Base-by-base conservation (phyloP, 2,113 vertebrate species). In the Notothenia rossii region DNA sequence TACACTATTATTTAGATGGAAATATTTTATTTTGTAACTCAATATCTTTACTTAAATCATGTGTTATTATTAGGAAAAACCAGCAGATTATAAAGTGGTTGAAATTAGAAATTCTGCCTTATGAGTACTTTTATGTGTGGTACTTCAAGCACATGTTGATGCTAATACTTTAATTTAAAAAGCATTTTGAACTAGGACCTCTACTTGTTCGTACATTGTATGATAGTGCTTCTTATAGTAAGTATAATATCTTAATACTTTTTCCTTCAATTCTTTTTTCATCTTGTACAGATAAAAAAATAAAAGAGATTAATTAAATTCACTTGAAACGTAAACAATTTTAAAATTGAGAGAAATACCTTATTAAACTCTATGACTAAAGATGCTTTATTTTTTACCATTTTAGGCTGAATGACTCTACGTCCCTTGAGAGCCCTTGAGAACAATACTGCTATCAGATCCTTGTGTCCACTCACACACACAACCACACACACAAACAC, bases 401-500 rank as follows among this genome's bases (percentile, higher is more conserved):
- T 73, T 75, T 72, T n/a, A 67, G 65, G 40, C 50, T 58, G 43
- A 76, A 36, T 51, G 61, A 73, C 55, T 33, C 13, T 8, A 1
- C 56, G 64, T 61, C 65, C 61, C 46, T 64, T 50, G 51, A 83
- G 64, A 59, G 36, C 46, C 56, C 51, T 68, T 46, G 22, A 84
- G 58, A 80, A 85, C 74, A 83, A 79, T 66, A 20, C 61, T 86
- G 63, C 60, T 84, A 82, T 88, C 76, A 89, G 43, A 74, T 70
- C 60, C 72, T 53, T 88, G 25, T 77, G 74, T 86, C 49, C 70
- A 77, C 76, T 73, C 58, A 60, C 14, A 33, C 63, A 61, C 63
- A 55, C 56, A 46, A 60, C 58, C 63, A 58, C 60, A 51, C 67
- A 62, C 61, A 51, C 67, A 67, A 63, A 59, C 60, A 48, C 66